These are phyloP conservation scores for Netelia fuscicornis DNA, from an alignment of 2,888 invertebrate species.

Conservation along the genomic window DNA sequence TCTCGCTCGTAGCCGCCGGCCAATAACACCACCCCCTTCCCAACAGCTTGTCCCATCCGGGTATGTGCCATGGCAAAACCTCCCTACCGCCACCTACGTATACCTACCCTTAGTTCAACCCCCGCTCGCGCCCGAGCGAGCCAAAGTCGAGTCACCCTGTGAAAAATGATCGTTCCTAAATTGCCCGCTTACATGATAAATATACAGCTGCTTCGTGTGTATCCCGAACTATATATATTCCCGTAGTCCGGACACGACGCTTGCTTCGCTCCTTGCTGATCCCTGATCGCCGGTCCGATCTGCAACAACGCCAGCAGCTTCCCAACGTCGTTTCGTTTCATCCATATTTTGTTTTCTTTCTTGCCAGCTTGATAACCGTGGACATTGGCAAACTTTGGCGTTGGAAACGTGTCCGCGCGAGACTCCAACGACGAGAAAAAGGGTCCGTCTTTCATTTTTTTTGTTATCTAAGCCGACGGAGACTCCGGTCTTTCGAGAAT, in stretches of 20 bases:
- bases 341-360: conserved; percentile 56
- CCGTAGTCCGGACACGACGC: conserved; percentile 65
- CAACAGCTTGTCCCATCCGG: conserved; percentile 56
- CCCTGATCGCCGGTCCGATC: conserved; percentile 66
- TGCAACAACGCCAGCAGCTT: conserved; percentile 49
- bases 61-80: conserved; percentile 79
- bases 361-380: conserved; percentile 51
- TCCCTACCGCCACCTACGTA: conserved; percentile 44
- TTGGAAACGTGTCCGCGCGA: conserved; percentile 59
- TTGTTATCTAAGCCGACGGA: conserved; percentile 5
- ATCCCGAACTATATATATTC: conserved; percentile 62
- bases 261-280: conserved; percentile 58
- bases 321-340: conserved; percentile 12
- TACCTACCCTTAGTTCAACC: conserved; percentile 63
- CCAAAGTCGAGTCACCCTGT: conserved; percentile 80
- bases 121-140: conserved; percentile 75
- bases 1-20: conserved; percentile 79
- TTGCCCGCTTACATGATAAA: conserved; percentile 85
- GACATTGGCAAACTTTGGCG: conserved; percentile 47
- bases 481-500: neutral
- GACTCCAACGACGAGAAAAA: conserved; percentile 43
- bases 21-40: conserved; percentile 80
- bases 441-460: conserved; percentile 59
- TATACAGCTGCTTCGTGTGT: conserved; percentile 77
- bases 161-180: conserved; percentile 85